phyloP scores from a whole-genome alignment of 2,113 vertebrate species.

The Gymnocephalus cernua region DNA sequence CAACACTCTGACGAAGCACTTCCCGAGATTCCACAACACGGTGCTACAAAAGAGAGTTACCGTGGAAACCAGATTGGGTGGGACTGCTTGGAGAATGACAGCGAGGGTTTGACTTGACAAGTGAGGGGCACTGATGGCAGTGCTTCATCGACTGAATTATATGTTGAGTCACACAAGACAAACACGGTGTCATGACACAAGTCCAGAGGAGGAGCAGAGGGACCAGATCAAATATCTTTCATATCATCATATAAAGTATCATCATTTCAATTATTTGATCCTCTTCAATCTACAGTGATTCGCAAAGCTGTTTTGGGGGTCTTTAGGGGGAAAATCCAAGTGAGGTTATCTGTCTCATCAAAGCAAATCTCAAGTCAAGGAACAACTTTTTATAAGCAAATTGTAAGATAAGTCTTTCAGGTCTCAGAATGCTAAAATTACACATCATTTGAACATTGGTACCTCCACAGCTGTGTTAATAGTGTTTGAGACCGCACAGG shows the following conservation, averaged over 20 bases:
- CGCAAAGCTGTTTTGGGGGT: background rate
- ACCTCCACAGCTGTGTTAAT: background rate
- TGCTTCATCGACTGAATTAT: conserved; percentile 32
- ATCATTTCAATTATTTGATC: too few species aligned
- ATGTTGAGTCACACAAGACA: conserved; percentile 51
- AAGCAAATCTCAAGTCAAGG: background rate
- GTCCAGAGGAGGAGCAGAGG: conserved; percentile 20
- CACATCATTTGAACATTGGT: background rate
- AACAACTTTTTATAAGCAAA: background rate
- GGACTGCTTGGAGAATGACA: conserved; percentile 37
- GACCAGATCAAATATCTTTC: background rate
- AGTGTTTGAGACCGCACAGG: background rate
- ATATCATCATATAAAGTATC: too few species aligned
- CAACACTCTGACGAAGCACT: conserved; percentile 47
- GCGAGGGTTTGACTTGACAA: conserved; percentile 28
- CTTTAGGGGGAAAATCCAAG: background rate
- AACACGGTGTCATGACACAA: background rate
- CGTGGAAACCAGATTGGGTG: conserved; percentile 64
- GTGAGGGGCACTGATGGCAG: conserved; percentile 13
- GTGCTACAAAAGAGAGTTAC: conserved; percentile 62
- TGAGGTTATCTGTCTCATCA: background rate
- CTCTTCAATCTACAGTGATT: background rate
- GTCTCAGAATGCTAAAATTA: background rate
- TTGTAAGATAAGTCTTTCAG: background rate
- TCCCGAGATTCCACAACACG: conserved; percentile 76